Evolutionary conservation across 2,888 invertebrate species (phyloP).

Genomic region (Fragum sueziense): DNA sequence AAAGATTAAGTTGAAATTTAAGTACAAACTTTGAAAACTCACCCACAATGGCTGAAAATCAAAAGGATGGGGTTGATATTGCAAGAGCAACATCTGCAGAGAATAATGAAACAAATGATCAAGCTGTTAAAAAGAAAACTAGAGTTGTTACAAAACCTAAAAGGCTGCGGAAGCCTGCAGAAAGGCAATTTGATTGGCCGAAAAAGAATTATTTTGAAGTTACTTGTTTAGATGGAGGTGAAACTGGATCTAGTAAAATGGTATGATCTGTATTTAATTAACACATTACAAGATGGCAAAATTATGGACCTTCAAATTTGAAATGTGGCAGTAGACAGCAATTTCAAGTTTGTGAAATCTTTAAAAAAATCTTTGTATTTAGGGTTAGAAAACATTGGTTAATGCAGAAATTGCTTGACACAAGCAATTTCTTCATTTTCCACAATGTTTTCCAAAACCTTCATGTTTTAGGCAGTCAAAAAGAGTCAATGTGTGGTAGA

Average conservation of each 20-base stretch:
- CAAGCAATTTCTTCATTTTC: too few relatives aligned
- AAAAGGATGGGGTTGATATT: background rate
- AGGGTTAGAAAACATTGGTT: background rate
- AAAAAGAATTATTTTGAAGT: slow-evolving; percentile 71
- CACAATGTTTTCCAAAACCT: too few relatives aligned
- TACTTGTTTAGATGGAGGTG: slow-evolving; percentile 56
- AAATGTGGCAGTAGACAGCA: too few relatives aligned
- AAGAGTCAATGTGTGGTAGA: too few relatives aligned
- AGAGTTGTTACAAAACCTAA: slow-evolving; percentile 9
- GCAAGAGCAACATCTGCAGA: slow-evolving; percentile 4
- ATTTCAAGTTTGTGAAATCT: too few relatives aligned
- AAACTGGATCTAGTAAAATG: slow-evolving; percentile 26
- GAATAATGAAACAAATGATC: slow-evolving; percentile 21
- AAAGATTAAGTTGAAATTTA: too few relatives aligned
- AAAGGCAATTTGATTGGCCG: slow-evolving; percentile 70
- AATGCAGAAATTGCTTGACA: too few relatives aligned
- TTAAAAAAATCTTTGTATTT: background rate
- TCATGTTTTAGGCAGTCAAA: too few relatives aligned
- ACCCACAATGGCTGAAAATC: slow-evolving; percentile 38
- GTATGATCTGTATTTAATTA: slow-evolving; percentile 10
- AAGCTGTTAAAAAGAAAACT: background rate
- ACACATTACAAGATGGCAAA: background rate
- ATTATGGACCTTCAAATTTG: too few relatives aligned
- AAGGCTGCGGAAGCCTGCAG: slow-evolving; percentile 56
- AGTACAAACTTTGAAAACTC: background rate